Percentiles rank a stretch among this genome's conserved stretches.
phyloP scores from a whole-genome alignment of 2,888 invertebrate genomes.

The Hesperia comma region DNA sequence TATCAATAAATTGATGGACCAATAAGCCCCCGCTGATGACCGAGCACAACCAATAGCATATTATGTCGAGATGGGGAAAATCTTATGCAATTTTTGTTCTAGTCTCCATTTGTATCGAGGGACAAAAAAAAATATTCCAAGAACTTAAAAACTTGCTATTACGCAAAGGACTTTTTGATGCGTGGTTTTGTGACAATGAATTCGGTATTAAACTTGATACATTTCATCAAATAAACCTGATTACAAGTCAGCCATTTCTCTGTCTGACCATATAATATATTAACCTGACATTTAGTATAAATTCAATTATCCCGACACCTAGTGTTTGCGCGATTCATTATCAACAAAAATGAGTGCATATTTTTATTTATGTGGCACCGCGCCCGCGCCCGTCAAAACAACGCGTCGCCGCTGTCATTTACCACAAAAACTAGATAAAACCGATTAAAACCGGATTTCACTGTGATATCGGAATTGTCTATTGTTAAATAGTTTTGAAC shows the following conservation, averaged over 20 bases:
- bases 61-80: no score
- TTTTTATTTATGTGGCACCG: slow-evolving; percentile 66
- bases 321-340: slow-evolving; percentile 74
- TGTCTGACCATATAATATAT: neutral
- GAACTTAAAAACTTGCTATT: no score
- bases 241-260: neutral
- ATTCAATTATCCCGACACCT: neutral
- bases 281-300: no score
- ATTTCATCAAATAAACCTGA: neutral
- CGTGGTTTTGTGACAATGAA: no score
- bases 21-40: no score
- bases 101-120: no score
- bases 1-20: no score
- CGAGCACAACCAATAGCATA: no score
- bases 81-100: no score
- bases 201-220: no score
- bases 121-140: no score
- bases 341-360: slow-evolving; percentile 81
- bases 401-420: slow-evolving; percentile 58
- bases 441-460: slow-evolving; percentile 56
- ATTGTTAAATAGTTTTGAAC: slow-evolving; percentile 13
- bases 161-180: no score
- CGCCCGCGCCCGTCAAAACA: slow-evolving; percentile 73
- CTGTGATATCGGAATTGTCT: slow-evolving; percentile 41
- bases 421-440: slow-evolving; percentile 80